Percentiles rank a stretch among this genome's conserved stretches.
Conservation (phyloP, 2,797 vertebrate species). For the Choloepus didactylus region DNA sequence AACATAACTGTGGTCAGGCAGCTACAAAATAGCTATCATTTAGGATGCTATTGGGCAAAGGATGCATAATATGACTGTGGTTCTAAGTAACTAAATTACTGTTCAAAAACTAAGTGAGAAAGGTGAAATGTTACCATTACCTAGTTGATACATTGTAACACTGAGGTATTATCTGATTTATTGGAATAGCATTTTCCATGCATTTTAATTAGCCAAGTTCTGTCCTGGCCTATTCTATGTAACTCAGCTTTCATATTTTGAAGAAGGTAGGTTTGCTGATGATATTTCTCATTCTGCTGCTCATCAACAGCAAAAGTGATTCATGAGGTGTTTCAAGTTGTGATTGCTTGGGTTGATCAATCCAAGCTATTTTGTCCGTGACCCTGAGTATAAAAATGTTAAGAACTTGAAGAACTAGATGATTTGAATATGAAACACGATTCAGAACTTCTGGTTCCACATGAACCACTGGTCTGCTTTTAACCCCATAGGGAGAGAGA, state of each 20-base stretch:
- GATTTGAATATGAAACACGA: slow-evolving; percentile 68
- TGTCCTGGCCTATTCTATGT: neutral
- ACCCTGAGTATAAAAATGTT: slow-evolving; percentile 56
- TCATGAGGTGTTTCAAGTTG: neutral
- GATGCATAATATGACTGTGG: slow-evolving; percentile 55
- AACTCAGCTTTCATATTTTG: slow-evolving; percentile 55
- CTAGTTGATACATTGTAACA: slow-evolving; percentile 54
- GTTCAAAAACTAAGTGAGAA: slow-evolving; percentile 69
- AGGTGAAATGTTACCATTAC: slow-evolving; percentile 62
- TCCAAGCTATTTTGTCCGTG: slow-evolving; percentile 56
- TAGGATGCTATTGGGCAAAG: slow-evolving; percentile 67
- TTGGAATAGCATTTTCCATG: slow-evolving; percentile 44
- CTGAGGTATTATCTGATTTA: slow-evolving; percentile 68
- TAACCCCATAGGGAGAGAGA: slow-evolving; percentile 15
- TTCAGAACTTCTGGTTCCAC: slow-evolving; percentile 60
- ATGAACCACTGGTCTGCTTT: slow-evolving; percentile 14
- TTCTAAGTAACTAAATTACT: slow-evolving; percentile 70
- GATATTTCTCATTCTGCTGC: slow-evolving; percentile 26
- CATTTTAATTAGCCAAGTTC: slow-evolving; percentile 67
- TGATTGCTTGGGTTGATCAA: slow-evolving; percentile 30
- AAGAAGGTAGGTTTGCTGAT: neutral
- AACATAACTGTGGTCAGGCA: slow-evolving; percentile 8
- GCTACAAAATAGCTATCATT: slow-evolving; percentile 75
- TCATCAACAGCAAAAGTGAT: slow-evolving; percentile 56
- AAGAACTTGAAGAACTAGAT: slow-evolving; percentile 66